Base-by-base conservation (phyloP, 1,140 invertebrate genomes). In the Scylla paramamosain region DNA sequence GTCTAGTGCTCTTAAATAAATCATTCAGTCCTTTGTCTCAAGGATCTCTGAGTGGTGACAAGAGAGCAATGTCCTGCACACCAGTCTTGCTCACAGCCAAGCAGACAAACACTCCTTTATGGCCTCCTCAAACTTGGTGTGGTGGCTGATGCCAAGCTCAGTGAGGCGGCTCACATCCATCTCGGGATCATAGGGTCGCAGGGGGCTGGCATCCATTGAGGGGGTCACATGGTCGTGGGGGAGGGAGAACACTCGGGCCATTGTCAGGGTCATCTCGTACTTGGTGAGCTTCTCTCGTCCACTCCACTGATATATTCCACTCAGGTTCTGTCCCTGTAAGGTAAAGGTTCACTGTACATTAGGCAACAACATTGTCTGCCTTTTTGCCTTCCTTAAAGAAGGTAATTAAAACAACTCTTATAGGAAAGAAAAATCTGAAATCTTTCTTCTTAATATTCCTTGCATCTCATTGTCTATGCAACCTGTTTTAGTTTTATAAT, bases 211-310 rank as follows among this genome's bases (percentile, higher is more conserved):
- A 8, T 96, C 96, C 88, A 96, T 96, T 95, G 96, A 96, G 10
- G 97, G 96, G 10, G 89, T 95, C n/a, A 97, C 96, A 95, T 97
- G 97, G 45, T 96, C 96, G 82, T 96, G 96, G 6, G 97, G 95
- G 4, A 97, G 92, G 8, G 96, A 95, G 95, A 97, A 97, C 10
- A 96, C 96, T 31, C 97, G 95, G 6, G 97, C 97, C 96, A 98
- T 98, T 7, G 96, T 96, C 88, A 97, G 46, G 8, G 97, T 96
- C 97, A 98, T 98, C 90, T 97, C 97, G 96, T 97, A 97, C 95
- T 98, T 98, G 25, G 97, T 98, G 96, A 97, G 97, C 25, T 96
- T 96, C 96, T 98, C 97, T 93, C 96, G 95, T 4, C 97, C 97
- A 96, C 97, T 97, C 97, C 97, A 97, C 84, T 97, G 97, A 96